Percentiles rank a stretch among this genome's conserved stretches.
Conservation (phyloP, 2,888 invertebrate species). For the Mycogona germanica region DNA sequence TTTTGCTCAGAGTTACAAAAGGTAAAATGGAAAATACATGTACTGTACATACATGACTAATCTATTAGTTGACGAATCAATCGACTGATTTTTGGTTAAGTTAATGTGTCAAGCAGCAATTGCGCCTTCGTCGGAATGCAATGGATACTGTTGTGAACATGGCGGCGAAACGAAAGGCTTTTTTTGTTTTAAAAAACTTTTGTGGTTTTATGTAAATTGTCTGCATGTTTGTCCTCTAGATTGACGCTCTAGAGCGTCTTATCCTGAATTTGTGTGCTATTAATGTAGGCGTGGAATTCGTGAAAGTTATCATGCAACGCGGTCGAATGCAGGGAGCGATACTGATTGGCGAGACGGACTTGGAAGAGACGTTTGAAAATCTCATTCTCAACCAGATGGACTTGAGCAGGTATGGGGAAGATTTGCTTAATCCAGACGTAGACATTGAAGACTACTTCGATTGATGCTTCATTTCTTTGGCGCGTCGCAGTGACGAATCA, state of each 20-base stretch:
- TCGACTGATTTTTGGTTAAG: no score
- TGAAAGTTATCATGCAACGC: conserved; percentile 76
- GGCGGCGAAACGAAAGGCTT: conserved; percentile 35
- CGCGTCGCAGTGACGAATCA: no score
- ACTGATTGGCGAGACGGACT: conserved; percentile 89
- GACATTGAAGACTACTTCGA: conserved; percentile 99
- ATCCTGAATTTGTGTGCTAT: no score
- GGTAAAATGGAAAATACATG: no score
- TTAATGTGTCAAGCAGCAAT: no score
- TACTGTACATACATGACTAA: no score
- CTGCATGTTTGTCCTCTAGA: not conserved
- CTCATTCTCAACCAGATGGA: conserved; percentile 90
- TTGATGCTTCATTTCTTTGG: no score
- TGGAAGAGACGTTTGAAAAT: conserved; percentile 98
- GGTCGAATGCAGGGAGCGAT: conserved; percentile 84
- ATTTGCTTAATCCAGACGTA: conserved; percentile 85
- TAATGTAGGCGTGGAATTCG: conserved; percentile 40
- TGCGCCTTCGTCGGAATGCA: no score
- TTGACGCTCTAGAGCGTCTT: not conserved
- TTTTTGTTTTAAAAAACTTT: not conserved
- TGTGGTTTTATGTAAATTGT: not conserved
- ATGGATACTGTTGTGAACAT: no score
- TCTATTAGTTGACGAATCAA: no score
- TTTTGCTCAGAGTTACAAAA: conserved; percentile 70
- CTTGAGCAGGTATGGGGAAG: conserved; percentile 72